Evolutionary conservation across 2,113 vertebrate species (phyloP).

Genomic region (Numida meleagris): DNA sequence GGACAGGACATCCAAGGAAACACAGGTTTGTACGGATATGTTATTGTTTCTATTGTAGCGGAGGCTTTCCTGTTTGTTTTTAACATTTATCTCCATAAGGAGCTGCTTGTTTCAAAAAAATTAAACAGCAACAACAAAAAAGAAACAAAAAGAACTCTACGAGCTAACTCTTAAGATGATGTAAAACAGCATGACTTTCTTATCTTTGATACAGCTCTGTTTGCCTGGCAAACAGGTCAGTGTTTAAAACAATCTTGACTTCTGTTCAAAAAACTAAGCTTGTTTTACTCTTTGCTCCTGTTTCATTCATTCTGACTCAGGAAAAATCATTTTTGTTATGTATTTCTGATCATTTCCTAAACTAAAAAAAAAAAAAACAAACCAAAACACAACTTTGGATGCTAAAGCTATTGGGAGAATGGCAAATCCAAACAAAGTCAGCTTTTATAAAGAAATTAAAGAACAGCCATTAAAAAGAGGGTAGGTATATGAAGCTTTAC

Average conservation of each 20-base stretch:
- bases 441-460: not conserved
- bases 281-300: not conserved
- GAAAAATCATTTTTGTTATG: not conserved
- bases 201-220: not conserved
- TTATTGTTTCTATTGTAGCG: not conserved
- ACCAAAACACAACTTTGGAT: not conserved
- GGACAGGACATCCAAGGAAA: constrained; percentile 85
- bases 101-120: not conserved
- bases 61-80: not conserved
- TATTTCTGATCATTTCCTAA: not conserved
- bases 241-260: not conserved
- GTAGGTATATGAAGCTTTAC: not conserved
- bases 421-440: not conserved
- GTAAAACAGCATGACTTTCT: not conserved
- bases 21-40: constrained; percentile 79
- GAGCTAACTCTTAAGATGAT: not conserved
- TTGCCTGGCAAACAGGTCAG: not conserved
- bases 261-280: not conserved
- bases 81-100: not conserved
- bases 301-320: not conserved
- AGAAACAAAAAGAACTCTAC: not conserved
- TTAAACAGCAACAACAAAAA: not conserved
- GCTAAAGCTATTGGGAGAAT: not conserved
- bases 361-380: not conserved
- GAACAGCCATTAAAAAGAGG: not conserved